phyloP scores from a whole-genome alignment of 2,113 vertebrate species.

The Toxostoma redivivum region DNA sequence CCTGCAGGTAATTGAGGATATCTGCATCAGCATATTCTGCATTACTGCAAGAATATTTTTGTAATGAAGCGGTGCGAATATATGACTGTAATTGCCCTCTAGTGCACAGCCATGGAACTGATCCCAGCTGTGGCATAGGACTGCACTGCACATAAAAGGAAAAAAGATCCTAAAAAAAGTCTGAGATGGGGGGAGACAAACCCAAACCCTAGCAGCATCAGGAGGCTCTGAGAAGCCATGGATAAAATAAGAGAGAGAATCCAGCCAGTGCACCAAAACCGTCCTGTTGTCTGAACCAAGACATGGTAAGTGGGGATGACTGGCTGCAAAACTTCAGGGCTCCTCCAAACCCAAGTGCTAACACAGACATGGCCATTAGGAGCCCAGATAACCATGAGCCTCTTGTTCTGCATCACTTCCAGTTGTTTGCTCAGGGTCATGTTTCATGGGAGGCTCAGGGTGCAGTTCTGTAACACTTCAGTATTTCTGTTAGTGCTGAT shows the following conservation, averaged over 20 bases:
- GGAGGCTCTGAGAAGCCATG: not conserved
- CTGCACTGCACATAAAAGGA: not conserved
- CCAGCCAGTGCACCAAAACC: not conserved
- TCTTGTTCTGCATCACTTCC: not conserved
- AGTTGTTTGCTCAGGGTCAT: not conserved
- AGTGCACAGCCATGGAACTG: constrained; percentile 62
- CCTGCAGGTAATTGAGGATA: constrained; percentile 66
- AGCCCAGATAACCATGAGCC: not conserved
- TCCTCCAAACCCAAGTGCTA: not conserved
- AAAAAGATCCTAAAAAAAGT: not conserved
- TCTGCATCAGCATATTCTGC: constrained; percentile 48
- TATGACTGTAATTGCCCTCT: constrained; percentile 54
- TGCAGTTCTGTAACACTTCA: not conserved
- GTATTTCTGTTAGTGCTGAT: not conserved
- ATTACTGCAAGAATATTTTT: constrained; percentile 23
- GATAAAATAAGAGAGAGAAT: not conserved
- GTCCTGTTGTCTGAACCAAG: not conserved
- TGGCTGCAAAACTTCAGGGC: not conserved
- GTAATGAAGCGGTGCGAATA: not conserved
- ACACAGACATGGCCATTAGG: not conserved
- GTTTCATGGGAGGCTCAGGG: not conserved
- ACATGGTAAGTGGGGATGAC: not conserved
- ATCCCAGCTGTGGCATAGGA: not conserved
- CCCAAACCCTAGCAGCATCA: not conserved
- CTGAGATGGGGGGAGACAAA: not conserved